phyloP scores from a whole-genome alignment of 2,888 invertebrate species.

The Saturnia pavonia region DNA sequence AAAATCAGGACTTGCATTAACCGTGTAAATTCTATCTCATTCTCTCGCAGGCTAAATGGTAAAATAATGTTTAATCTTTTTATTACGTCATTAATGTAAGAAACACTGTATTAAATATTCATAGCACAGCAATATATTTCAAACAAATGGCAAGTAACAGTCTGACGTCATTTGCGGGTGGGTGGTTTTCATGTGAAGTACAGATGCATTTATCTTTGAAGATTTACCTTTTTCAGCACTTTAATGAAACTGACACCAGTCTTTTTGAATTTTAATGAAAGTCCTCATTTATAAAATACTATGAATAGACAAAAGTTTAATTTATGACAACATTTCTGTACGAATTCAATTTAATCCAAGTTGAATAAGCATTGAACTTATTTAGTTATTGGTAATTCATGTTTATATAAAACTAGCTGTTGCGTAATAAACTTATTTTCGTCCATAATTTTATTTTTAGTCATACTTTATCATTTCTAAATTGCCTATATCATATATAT shows the following conservation, averaged over 20 bases:
- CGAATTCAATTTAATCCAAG: neutral
- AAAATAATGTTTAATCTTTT: too few relatives aligned
- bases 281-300: conserved; percentile 23
- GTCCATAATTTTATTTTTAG: too few relatives aligned
- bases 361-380: neutral
- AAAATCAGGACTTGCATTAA: too few relatives aligned
- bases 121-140: neutral
- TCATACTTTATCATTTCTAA: too few relatives aligned
- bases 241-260: conserved; percentile 46
- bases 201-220: conserved; percentile 38
- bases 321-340: neutral
- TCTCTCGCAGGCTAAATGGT: too few relatives aligned
- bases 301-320: conserved; percentile 18
- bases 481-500: too few relatives aligned
- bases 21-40: too few relatives aligned
- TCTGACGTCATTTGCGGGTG: conserved; percentile 31
- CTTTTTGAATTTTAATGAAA: conserved; percentile 33
- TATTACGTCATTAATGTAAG: too few relatives aligned
- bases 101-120: neutral
- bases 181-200: conserved; percentile 38
- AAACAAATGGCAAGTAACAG: neutral
- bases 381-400: neutral
- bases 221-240: conserved; percentile 45
- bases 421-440: too few relatives aligned
- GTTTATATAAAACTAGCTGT: neutral